Percentiles rank a stretch among this genome's conserved stretches.
These are phyloP conservation scores for Mionectes macconnelli DNA, from an alignment of 2,113 vertebrate genomes.

Conservation along the genomic window DNA sequence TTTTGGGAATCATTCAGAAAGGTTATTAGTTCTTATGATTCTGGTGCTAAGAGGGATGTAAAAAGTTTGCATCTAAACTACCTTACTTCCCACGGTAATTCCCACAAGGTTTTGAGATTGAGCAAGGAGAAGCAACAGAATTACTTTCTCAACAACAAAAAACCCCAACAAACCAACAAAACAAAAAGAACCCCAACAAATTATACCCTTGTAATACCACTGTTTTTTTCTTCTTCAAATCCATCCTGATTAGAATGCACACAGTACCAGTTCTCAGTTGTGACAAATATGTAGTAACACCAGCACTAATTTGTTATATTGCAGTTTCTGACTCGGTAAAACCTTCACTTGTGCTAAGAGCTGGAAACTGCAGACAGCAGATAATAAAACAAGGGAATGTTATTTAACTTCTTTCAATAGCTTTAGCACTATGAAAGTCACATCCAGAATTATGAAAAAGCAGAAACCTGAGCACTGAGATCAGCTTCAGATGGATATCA, in stretches of 20 bases:
- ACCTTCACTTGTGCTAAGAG: neutral
- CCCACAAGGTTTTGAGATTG: neutral
- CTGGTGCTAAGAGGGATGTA: accelerated
- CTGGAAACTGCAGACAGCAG: neutral
- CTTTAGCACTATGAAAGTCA: neutral
- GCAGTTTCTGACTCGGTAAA: neutral
- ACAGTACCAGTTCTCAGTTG: neutral
- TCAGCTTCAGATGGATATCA: neutral
- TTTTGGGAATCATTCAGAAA: neutral
- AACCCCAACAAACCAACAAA: neutral
- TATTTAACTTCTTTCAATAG: neutral
- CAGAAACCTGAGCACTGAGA: neutral
- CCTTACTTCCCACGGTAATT: neutral
- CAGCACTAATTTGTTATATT: neutral
- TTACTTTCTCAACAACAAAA: neutral
- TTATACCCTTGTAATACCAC: neutral
- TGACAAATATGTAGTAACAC: neutral
- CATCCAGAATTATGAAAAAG: neutral
- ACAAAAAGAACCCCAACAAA: neutral
- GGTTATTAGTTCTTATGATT: neutral
- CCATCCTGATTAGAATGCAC: accelerated
- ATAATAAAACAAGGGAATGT: neutral
- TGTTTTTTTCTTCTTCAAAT: neutral
- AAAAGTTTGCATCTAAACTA: neutral
- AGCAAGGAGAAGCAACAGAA: neutral